Percentiles rank a stretch among this genome's conserved stretches.
Evolutionary conservation across 2,888 invertebrate species (phyloP).

Genomic region (Hypena proboscidalis): DNA sequence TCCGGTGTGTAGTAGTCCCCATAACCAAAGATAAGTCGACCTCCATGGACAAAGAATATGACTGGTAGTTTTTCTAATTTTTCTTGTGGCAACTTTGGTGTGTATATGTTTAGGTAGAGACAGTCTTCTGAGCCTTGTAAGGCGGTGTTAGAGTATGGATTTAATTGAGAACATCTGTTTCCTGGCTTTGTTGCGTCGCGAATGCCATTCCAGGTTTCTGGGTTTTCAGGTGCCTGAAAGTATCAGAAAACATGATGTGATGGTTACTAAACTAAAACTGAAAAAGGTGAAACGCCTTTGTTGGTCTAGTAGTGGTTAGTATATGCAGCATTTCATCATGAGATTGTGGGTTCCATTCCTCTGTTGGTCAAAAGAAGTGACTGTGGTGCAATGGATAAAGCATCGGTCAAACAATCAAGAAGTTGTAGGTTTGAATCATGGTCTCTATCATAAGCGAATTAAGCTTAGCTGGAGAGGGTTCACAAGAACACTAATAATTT

Average conservation of each 20-base stretch:
- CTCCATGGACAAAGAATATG: conserved; percentile 85
- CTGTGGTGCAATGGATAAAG: too few species aligned
- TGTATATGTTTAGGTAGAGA: conserved; percentile 88
- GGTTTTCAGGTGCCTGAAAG: conserved; percentile 67
- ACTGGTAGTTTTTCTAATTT: conserved; percentile 73
- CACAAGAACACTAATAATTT: too few species aligned
- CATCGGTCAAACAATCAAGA: too few species aligned
- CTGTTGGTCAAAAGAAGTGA: too few species aligned
- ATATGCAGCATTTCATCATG: too few species aligned
- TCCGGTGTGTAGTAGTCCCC: conserved; percentile 79
- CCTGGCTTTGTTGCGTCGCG: conserved; percentile 72
- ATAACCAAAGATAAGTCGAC: conserved; percentile 81
- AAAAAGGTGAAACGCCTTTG: too few species aligned
- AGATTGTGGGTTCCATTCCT: too few species aligned
- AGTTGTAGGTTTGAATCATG: too few species aligned
- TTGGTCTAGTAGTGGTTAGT: too few species aligned
- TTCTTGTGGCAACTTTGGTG: conserved; percentile 79
- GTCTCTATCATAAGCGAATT: too few species aligned
- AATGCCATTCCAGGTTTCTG: conserved; percentile 62
- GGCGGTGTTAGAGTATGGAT: conserved; percentile 64
- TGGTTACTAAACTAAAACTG: too few species aligned
- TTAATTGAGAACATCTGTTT: conserved; percentile 72
- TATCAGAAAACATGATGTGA: background rate
- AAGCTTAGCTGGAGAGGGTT: too few species aligned
- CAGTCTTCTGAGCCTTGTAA: conserved; percentile 87